A percentile compares a stretch with the other conserved stretches of the same genome.
Conservation (phyloP, 2,113 vertebrate genomes). For the Lichenostomus cassidix region DNA sequence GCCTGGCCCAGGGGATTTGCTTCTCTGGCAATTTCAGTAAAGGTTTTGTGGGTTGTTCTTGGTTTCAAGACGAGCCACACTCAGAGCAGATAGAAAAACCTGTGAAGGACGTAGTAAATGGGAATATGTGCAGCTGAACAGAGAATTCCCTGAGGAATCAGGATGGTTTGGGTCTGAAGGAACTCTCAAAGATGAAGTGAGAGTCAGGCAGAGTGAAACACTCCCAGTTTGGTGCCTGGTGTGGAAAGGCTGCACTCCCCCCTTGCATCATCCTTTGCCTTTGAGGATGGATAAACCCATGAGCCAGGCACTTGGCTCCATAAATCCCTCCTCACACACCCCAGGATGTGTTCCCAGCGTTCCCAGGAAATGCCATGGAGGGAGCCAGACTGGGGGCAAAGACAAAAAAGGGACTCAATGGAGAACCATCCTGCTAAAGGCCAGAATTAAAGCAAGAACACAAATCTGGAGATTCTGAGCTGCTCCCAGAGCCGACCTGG, state of each 20-base stretch:
- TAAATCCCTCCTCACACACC: fast-evolving
- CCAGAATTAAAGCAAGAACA: fast-evolving
- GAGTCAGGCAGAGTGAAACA: fast-evolving
- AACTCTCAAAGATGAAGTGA: neutral
- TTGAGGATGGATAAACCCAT: fast-evolving
- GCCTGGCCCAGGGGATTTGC: fast-evolving
- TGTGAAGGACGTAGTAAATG: fast-evolving
- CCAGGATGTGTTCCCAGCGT: fast-evolving
- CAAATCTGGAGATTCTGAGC: neutral
- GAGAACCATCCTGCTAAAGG: fast-evolving
- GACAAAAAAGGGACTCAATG: fast-evolving
- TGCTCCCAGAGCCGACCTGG: fast-evolving
- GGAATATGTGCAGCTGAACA: fast-evolving
- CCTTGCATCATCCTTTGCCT: neutral
- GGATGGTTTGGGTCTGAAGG: neutral
- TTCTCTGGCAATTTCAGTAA: neutral
- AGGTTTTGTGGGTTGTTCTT: fast-evolving
- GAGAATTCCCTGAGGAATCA: neutral
- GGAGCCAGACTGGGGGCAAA: fast-evolving
- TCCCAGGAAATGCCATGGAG: fast-evolving
- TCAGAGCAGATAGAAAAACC: neutral
- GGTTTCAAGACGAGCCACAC: fast-evolving
- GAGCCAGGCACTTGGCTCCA: neutral
- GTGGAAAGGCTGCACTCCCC: fast-evolving
- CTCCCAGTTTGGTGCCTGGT: neutral